Evolutionary conservation across 2,113 vertebrate species (phyloP), one percentile per base, ranked within the genome.

Genomic region (Cettia cetti): DNA sequence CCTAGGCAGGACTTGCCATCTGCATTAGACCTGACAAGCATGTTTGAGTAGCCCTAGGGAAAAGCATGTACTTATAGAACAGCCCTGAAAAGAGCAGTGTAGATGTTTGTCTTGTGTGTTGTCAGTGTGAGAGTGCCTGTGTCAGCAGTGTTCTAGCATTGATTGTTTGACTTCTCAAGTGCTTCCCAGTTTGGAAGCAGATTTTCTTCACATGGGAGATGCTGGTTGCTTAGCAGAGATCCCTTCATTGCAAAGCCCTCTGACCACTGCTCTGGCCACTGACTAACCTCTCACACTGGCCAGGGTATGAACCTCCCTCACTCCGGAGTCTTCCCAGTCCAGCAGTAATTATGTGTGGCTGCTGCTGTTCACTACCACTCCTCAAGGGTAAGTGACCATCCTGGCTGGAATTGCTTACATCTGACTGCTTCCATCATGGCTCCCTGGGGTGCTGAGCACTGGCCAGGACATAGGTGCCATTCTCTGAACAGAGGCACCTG

Each of bases 381-480:
- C 23, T 47, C 3, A 1, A 53, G 23, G 23, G 15, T 2, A 2
- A 47, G 35, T 59, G 57, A 26, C 40, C 44, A 2, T 86, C 39
- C 39, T 2, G 2, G 16, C 53, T 80, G 40, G 35, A 94, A 42
- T 39, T 59, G 24, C 39, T 69, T 71, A 44, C 27, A 22, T 28
- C 63, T 76, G 49, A 19, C 59, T 76, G 53, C 15, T 66, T 85
- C 35, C 30, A 18, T 60, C 20, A 3, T 1, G 3, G 42, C 71
- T 70, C 26, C 3, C 3, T 50, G 39, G 27, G 21, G 74, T 9
- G 5, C 28, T 68, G 52, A 52, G 66, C 1, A 2, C 17, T 79
- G 42, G 20, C 72, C 1, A 1, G 20, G 18, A 10, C 1, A 3
- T 26, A 5, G 9, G 20, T 90, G 23, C 75, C 8, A 4, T 1